These are phyloP conservation scores for Pyrocephalus nanus DNA, from an alignment of 2,797 vertebrate genomes.

Conservation along the genomic window DNA sequence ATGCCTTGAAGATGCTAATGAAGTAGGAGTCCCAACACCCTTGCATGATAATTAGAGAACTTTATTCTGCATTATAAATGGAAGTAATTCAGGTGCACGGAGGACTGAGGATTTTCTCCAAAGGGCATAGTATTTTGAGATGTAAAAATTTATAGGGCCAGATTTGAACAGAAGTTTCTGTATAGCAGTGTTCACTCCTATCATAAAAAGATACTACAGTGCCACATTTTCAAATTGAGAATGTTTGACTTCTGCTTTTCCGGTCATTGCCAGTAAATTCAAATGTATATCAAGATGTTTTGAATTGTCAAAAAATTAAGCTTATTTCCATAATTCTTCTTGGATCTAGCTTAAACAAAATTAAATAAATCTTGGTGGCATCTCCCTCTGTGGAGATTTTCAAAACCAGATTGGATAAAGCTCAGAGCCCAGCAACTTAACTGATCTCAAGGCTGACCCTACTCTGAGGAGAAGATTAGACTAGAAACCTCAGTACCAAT, in stretches of 20 bases:
- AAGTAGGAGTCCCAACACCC: slow-evolving; percentile 1
- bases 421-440: neutral
- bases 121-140: neutral
- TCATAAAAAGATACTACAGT: neutral
- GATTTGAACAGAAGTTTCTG: neutral
- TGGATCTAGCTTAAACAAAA: neutral
- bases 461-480: neutral
- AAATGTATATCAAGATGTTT: neutral
- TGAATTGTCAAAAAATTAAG: neutral
- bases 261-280: neutral
- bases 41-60: slow-evolving; percentile 21
- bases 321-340: neutral
- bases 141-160: neutral
- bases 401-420: neutral
- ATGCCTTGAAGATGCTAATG: slow-evolving; percentile 8
- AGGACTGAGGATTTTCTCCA: neutral
- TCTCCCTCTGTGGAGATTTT: neutral
- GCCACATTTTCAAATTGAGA: neutral
- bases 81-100: neutral
- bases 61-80: neutral
- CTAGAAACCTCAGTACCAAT: neutral
- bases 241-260: neutral
- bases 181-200: neutral
- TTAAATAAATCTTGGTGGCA: neutral
- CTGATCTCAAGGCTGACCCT: neutral